Evolutionary conservation across 64 coral and sea anemone species (phyloP).

Genomic region (Montipora sp.): DNA sequence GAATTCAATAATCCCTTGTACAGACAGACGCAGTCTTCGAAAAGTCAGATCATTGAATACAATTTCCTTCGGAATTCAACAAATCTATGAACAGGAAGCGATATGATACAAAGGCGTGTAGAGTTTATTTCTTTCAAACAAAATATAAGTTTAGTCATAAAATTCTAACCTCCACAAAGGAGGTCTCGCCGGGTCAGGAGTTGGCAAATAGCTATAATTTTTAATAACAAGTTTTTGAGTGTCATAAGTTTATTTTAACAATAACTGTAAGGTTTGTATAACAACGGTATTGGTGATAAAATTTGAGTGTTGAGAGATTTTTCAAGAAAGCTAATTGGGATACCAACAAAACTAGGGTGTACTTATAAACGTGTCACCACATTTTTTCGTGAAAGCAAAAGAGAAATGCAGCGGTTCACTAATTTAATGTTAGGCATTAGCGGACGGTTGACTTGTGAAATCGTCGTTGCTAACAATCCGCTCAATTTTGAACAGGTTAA

Average conservation of each 20-base stretch:
- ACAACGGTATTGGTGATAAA: neutral
- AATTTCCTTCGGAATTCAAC: conserved; percentile 18
- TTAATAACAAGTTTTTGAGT: neutral
- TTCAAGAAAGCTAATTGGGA: neutral
- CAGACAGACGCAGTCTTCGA: neutral
- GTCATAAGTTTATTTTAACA: neutral
- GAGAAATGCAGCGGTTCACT: too few relatives aligned
- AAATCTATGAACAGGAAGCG: neutral
- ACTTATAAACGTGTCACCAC: neutral
- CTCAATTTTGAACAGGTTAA: neutral
- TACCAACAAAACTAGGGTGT: neutral
- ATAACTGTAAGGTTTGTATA: neutral
- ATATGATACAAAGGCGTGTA: neutral
- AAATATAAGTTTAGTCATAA: neutral
- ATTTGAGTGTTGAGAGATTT: neutral
- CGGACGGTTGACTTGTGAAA: neutral
- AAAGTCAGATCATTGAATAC: neutral
- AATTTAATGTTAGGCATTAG: neutral
- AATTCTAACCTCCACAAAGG: neutral
- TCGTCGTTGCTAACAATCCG: neutral
- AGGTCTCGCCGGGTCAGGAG: neutral
- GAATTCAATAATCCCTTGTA: neutral
- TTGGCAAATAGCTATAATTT: neutral
- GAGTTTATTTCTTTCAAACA: neutral
- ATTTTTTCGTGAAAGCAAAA: too few relatives aligned